Base-by-base conservation (phyloP, 2,888 invertebrate species). In the Schizotus pectinicornis region DNA sequence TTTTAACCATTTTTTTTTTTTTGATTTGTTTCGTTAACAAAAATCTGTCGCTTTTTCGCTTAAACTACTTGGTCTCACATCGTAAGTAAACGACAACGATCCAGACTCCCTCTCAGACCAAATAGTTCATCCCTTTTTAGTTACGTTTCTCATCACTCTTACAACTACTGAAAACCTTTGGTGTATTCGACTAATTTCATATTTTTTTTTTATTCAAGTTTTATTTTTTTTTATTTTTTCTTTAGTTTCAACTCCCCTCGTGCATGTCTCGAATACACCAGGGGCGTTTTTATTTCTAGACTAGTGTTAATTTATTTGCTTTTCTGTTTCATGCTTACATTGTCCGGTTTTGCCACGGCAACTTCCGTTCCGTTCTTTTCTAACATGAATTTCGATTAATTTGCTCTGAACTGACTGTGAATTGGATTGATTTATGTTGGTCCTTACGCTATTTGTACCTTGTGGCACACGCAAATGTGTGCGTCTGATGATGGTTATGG, bases 261-360 rank as follows among this genome's bases (percentile, higher is more conserved):
- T 32, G 11, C 46, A 33, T 34, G 11, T 46, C 9, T 7, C 37
- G 38, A 38, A 48, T 31, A 38, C 32, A 35, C 46, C 45, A 45
- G 12, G 32, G 32, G 6, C 7, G 34, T 13, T 31, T 31, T 45
- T 31, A n/a, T 6, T 9, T 31, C 11, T 22, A 43, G 51, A 22
- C 22, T 22, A 3, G 22, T 56, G 65, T 67, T 72, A 67, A 69
- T 68, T 71, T 68, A 61, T 76, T 76, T 75, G 74, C 74, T 75
- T 75, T 74, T 73, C 73, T 79, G 77, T 80, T 80, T 78, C 79
- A 79, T 80, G 80, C 80, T 78, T 80, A 72, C 78, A 67, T 73
- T 77, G 46, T 54, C 39, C 13, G 47, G 42, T 50, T 38, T 43
- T 42, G 13, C 36, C 56, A 38, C 41, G 37, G 14, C 14, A 8